Evolutionary conservation across 2,797 vertebrate species (phyloP), one percentile per base, ranked within the genome.

Genomic region (Acomys russatus): DNA sequence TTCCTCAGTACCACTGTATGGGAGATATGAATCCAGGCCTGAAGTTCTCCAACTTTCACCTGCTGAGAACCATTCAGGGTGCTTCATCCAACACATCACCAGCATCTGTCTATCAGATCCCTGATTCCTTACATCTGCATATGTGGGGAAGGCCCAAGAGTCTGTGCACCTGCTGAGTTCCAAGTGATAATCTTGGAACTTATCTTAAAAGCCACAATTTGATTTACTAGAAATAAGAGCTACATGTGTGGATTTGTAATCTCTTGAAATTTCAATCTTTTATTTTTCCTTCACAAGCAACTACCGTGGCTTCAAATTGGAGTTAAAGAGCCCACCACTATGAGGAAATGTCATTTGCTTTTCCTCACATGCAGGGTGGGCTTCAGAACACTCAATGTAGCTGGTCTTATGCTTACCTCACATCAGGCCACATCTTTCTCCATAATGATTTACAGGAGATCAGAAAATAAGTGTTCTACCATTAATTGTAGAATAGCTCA

Each of bases 211-310:
- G 88, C 20, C 35, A 59, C 23, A 73, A 4, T 86, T 84, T 14
- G 80, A 59, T 15, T 79, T 74, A 51, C 17, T 73, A 91, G 12
- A 51, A 74, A 64, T 20, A 71, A 63, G 51, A 80, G 7, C 22
- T 3, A 83, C 3, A 90, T 0, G 17, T 82, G 73, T 18, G 83
- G 71, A 30, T 92, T 44, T 92, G 95, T 92, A 88, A 88, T 88
- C 64, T n/a, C 44, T 68, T 68, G 22, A 51, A 49, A 84, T 59
- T 74, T 7, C 7, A 23, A 12, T 30, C 2, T 22, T 84, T 66
- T 84, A 49, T 84, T 84, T 92, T 95, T 88, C 56, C 87, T 38
- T 78, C 76, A 71, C 18, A 90, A 78, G 56, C 23, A 61, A 87
- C n/a, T 83, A 51, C 4, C 33, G 51, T 71, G 12, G 22, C 30